These are phyloP conservation scores for Drosophila kuntzei DNA, from an alignment of 2,888 invertebrate species.

Conservation along the genomic window DNA sequence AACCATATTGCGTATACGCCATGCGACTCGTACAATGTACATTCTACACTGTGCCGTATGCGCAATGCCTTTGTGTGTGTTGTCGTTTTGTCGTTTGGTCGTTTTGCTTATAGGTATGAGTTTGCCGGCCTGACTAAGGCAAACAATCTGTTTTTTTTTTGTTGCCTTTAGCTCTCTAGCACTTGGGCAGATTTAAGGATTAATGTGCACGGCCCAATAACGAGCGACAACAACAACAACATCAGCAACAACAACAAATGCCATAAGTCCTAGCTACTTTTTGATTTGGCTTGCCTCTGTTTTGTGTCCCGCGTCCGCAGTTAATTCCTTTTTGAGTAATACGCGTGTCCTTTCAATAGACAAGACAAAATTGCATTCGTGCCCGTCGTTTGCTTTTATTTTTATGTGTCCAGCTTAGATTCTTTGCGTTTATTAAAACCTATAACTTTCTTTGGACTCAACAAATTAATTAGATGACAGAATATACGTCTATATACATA, in stretches of 20 bases:
- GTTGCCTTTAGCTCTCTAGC: constrained; percentile 54
- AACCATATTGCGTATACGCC: constrained; percentile 80
- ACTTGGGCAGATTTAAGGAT: constrained; percentile 81
- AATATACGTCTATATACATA: constrained; percentile 15
- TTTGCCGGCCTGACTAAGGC: constrained; percentile 27
- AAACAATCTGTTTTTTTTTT: constrained; percentile 70
- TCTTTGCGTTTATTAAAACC: constrained; percentile 66
- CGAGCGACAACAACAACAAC: constrained; percentile 40
- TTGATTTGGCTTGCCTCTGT: constrained; percentile 56
- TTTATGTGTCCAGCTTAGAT: constrained; percentile 63
- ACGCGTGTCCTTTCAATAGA: constrained; percentile 61
- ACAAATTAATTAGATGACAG: constrained; percentile 57
- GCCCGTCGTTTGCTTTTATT: constrained; percentile 60
- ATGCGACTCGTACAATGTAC: constrained; percentile 35
- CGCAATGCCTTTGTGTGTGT: constrained; percentile 50
- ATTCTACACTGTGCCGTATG: constrained; percentile 53
- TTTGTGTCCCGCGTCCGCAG: constrained; percentile 35
- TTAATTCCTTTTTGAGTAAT: constrained; percentile 82
- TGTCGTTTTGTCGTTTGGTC: background rate
- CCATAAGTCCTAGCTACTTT: constrained; percentile 72
- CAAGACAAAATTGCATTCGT: constrained; percentile 72
- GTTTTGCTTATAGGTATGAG: constrained; percentile 36
- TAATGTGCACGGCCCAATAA: constrained; percentile 77
- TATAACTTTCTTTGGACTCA: constrained; percentile 54
- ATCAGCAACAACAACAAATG: constrained; percentile 35